Conservation (phyloP, 2,797 vertebrate species). For the Eleutherodactylus coqui region DNA sequence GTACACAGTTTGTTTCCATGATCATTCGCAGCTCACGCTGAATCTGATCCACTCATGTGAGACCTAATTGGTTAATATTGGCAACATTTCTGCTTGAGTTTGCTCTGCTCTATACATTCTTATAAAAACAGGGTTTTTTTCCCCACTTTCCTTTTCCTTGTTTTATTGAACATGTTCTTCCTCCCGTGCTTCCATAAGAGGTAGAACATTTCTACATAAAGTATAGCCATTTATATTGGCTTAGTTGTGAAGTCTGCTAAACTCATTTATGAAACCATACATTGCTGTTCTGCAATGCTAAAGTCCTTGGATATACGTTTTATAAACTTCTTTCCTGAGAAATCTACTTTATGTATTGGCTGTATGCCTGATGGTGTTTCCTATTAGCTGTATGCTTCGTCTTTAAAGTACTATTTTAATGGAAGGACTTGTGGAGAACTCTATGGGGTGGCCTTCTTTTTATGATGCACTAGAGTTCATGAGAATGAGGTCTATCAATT, state of each 20-base stretch:
- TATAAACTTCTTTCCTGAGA: slow-evolving; percentile 61
- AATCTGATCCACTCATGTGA: too few species aligned
- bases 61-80: background rate
- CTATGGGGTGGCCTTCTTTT: background rate
- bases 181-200: background rate
- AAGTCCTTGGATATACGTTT: slow-evolving; percentile 44
- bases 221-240: slow-evolving; percentile 29
- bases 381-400: slow-evolving; percentile 62
- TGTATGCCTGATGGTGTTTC: slow-evolving; percentile 57
- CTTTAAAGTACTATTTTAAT: slow-evolving; percentile 6
- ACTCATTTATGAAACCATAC: slow-evolving; percentile 32
- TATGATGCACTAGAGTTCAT: background rate
- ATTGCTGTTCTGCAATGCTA: slow-evolving; percentile 13
- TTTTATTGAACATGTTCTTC: slow-evolving; percentile 53
- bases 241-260: slow-evolving; percentile 48
- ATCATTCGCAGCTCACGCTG: too few species aligned
- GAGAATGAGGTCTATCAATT: background rate
- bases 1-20: too few species aligned
- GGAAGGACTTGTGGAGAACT: slow-evolving; percentile 1
- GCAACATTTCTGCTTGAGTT: background rate
- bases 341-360: slow-evolving; percentile 69
- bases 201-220: slow-evolving; percentile 37
- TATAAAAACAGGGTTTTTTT: background rate
- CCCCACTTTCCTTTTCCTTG: background rate
- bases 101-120: background rate